phyloP scores from a whole-genome alignment of 1,140 invertebrate genomes.

The Drosophila ohnishii region DNA sequence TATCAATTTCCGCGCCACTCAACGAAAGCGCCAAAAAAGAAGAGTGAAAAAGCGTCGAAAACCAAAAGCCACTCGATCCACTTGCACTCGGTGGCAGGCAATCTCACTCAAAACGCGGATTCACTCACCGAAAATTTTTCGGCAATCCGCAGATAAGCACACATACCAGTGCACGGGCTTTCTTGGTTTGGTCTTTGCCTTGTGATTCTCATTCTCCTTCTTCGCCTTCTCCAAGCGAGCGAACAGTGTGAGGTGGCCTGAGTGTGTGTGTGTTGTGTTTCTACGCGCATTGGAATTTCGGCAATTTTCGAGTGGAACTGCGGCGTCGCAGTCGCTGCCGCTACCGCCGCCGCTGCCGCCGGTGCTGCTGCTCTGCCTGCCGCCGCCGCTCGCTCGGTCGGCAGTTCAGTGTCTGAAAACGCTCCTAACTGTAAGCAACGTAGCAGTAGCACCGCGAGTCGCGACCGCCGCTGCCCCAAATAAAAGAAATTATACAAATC shows the following conservation, averaged over 20 bases:
- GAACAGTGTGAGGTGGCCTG: neutral
- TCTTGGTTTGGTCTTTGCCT: conserved; percentile 39
- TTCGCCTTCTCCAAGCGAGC: conserved; percentile 4
- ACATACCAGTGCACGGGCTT: conserved; percentile 17
- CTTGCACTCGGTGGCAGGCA: conserved; percentile 9
- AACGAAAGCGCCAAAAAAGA: conserved; percentile 18
- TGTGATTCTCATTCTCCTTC: conserved; percentile 15
- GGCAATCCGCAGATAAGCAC: conserved; percentile 39
- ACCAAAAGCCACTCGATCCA: conserved; percentile 24
- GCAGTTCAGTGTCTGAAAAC: conserved; percentile 70
- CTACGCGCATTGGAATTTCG: conserved; percentile 63
- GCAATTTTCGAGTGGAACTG: conserved; percentile 62
- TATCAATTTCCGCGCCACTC: conserved; percentile 37
- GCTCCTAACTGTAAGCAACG: conserved; percentile 73
- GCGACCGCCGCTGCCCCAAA: conserved; percentile 26
- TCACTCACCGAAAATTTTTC: conserved; percentile 42
- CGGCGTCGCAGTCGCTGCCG: conserved; percentile 21
- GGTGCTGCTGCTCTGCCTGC: conserved; percentile 18
- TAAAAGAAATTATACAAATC: conserved; percentile 16
- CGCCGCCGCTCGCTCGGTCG: conserved; percentile 27
- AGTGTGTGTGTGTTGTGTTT: conserved; percentile 18
- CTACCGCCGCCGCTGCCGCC: conserved; percentile 2
- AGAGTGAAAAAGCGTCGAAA: conserved; percentile 15
- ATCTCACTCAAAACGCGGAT: conserved; percentile 10
- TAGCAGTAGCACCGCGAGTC: conserved; percentile 51